phyloP scores from a whole-genome alignment of 2,888 invertebrate species.

The Arrhopalites spinosus region DNA sequence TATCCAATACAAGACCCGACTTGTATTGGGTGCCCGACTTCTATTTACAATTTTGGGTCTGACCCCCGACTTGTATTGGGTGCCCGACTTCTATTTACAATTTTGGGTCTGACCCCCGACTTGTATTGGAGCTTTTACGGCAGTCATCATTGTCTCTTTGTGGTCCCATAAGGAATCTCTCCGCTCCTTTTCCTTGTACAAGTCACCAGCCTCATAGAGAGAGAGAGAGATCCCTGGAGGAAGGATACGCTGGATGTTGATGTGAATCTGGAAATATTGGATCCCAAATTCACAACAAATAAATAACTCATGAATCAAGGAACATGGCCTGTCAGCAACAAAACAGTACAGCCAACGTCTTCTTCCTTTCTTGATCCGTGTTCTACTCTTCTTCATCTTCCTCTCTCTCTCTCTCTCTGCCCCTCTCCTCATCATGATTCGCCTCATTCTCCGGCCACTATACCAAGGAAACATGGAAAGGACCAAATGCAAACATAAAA shows the following conservation, averaged over 20 bases:
- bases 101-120: too few relatives aligned
- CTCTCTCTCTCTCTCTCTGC: constrained; percentile 1
- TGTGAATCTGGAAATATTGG: constrained; percentile 23
- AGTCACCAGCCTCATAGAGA: too few relatives aligned
- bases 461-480: not conserved
- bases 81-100: too few relatives aligned
- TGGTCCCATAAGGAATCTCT: too few relatives aligned
- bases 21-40: too few relatives aligned
- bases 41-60: too few relatives aligned
- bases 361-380: not conserved
- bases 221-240: too few relatives aligned
- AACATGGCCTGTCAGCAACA: constrained; percentile 8
- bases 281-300: constrained; percentile 23
- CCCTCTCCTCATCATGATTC: constrained; percentile 1
- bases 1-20: too few relatives aligned
- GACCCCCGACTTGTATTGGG: too few relatives aligned
- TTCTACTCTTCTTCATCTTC: not conserved
- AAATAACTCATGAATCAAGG: constrained; percentile 36
- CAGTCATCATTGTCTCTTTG: too few relatives aligned
- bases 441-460: not conserved
- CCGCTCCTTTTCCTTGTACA: too few relatives aligned
- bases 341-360: not conserved
- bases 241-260: not conserved
- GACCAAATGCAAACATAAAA: not conserved
- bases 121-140: too few relatives aligned